Evolutionary conservation across 2,113 vertebrate genomes (phyloP).

Genomic region (Onychorhynchus coronatus): DNA sequence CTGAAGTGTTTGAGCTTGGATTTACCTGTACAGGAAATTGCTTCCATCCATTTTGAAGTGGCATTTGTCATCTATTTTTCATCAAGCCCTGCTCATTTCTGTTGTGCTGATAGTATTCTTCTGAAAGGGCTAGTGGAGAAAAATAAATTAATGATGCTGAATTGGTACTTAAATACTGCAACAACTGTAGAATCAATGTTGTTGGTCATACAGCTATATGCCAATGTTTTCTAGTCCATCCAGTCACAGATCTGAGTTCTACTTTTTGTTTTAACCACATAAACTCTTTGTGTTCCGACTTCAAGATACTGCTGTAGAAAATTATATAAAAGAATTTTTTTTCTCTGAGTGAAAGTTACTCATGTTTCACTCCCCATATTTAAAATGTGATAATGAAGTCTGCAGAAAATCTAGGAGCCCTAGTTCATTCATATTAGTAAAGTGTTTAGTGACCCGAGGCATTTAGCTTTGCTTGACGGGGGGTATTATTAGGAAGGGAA

Average conservation of each 20-base stretch:
- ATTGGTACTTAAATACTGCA: not conserved
- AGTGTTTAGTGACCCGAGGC: not conserved
- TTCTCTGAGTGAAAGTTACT: not conserved
- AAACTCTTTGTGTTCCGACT: not conserved
- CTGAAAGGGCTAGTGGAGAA: not conserved
- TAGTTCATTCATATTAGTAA: not conserved
- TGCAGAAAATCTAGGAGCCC: not conserved
- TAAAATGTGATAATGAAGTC: not conserved
- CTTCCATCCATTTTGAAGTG: slow-evolving; percentile 11
- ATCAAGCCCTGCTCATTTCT: slow-evolving; percentile 7
- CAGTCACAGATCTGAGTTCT: not conserved
- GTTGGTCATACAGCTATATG: not conserved
- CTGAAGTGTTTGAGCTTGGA: slow-evolving; percentile 8
- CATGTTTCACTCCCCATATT: not conserved
- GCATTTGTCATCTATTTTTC: slow-evolving; percentile 31
- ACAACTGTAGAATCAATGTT: not conserved
- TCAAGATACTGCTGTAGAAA: not conserved
- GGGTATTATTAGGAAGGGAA: not conserved
- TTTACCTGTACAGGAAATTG: slow-evolving; percentile 15
- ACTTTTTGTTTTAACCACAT: not conserved
- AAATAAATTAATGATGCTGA: not conserved
- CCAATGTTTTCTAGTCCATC: not conserved
- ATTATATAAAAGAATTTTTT: not conserved
- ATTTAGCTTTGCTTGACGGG: not conserved
- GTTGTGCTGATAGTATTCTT: not conserved